Evolutionary conservation across 2,888 invertebrate genomes (phyloP), one percentile per base, ranked within the genome.

Genomic region (Hemaris fuciformis): DNA sequence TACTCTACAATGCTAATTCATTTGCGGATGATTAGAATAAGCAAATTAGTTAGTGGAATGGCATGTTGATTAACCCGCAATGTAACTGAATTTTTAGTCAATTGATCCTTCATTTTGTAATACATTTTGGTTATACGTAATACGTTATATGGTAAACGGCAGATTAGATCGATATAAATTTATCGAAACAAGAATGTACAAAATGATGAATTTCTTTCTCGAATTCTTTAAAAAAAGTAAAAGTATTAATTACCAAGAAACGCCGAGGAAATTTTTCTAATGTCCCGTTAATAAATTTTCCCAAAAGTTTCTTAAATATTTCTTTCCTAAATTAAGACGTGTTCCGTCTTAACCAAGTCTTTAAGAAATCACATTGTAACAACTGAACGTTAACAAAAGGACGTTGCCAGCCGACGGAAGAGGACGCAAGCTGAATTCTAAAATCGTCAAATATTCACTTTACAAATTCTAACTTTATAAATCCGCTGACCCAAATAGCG

Each of bases 401-500:
- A 18, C 20, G 18, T 4, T 18, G 31, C 27, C 27, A 31, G 53
- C 31, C 53, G 53, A 53, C 27, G 53, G 27, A 10, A 53, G 31
- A 53, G 53, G 53, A 31, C 31, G 31, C 53, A 10, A 53, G 18
- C 53, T 31, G 53, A 53, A 53, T 53, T 53, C 53, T 18, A 53
- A 53, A 53, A 53, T 53, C 18, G 10, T 53, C 53, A 31, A 53
- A 10, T 53, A 57, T 65, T 67, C 64, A 70, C 68, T 66, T 64
- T 65, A 66, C 62, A 63, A 72, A 73, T 68, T 68, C 63, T 66
- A 68, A 66, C 65, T 69, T 67, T 62, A 53, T 53, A 70, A 66
- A 70, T 66, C 64, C 64, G 71, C 74, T 75, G 77, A 74, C 75
- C 76, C 63, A 67, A 71, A 73, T 77, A 62, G 65, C 59, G 64